Evolutionary conservation across 1,140 invertebrate species (phyloP).

Genomic region (Aphelenchoides besseyi): DNA sequence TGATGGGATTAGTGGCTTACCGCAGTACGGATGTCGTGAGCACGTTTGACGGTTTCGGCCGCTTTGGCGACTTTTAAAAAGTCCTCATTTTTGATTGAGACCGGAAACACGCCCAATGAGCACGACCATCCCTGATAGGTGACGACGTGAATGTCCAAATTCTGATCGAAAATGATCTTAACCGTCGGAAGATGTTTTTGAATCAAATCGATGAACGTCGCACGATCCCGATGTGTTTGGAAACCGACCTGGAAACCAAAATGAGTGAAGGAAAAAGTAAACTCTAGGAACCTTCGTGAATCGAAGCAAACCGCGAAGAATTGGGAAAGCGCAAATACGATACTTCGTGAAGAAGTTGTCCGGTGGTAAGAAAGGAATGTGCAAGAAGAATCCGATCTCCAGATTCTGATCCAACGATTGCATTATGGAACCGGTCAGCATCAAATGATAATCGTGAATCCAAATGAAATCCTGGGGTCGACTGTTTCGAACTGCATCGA

Average conservation of each 20-base stretch:
- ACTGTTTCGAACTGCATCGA: slow-evolving; percentile 59
- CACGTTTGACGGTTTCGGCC: slow-evolving; percentile 47
- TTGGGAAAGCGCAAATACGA: slow-evolving; percentile 48
- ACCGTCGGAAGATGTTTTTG: slow-evolving; percentile 50
- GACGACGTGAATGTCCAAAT: slow-evolving; percentile 57
- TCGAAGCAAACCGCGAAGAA: slow-evolving; percentile 54
- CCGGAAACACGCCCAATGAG: slow-evolving; percentile 61
- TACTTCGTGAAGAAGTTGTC: slow-evolving; percentile 61
- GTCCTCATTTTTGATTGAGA: slow-evolving; percentile 61
- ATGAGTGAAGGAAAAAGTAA: slow-evolving; percentile 32
- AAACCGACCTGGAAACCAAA: slow-evolving; percentile 56
- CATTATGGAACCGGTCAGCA: slow-evolving; percentile 62
- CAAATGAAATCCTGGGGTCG: slow-evolving; percentile 62
- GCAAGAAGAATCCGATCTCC: slow-evolving; percentile 61
- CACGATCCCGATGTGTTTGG: slow-evolving; percentile 60
- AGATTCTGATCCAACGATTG: slow-evolving; percentile 58
- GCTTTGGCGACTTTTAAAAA: slow-evolving; percentile 53
- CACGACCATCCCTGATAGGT: slow-evolving; percentile 61
- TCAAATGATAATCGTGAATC: slow-evolving; percentile 62
- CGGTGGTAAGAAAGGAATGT: slow-evolving; percentile 62
- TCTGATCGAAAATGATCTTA: slow-evolving; percentile 45
- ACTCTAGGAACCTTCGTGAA: slow-evolving; percentile 55
- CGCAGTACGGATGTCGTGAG: slow-evolving; percentile 51
- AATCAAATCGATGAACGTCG: slow-evolving; percentile 55
- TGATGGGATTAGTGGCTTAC: slow-evolving; percentile 28